Base-by-base conservation (phyloP, 2,797 vertebrate genomes). In the Leuciscus waleckii region DNA sequence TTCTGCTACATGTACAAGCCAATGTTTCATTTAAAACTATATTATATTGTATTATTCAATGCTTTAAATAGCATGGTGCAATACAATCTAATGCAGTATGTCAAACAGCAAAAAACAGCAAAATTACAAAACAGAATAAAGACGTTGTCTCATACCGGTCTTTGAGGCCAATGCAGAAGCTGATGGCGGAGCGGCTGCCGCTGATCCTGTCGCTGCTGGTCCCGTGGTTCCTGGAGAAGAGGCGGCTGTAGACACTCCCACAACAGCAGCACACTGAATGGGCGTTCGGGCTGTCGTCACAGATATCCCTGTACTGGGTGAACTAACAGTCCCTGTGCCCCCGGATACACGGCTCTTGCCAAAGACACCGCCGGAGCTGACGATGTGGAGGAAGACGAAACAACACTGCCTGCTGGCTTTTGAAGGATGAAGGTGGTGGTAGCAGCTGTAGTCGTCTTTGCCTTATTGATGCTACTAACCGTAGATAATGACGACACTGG, bases 161-260 rank as follows among this genome's bases (percentile, higher is more conserved):
- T 96, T 95, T 63, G 95, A 95, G 49, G 95, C 94, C 88, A 95
- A 90, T 23, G 94, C 95, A 0, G 91, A 94, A 29, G 94, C 94
- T 32, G 95, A 94, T 23, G 94, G 93, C 0, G 94, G 93, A 80
- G 94, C 93, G 5, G 94, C 94, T 83, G 95, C 94, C 4, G 94
- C 91, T 9, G 94, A 95, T 11, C 95, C 95, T 0, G 95, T 96
- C 2, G 95, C 95, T 16, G 95, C 95, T 0, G 95, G 95, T 4
- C 92, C 94, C 7, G 95, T 94, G 16, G 94, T 91, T 35, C 93
- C 92, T 14, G 93, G 94, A 16, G 94, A 92, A 23, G 94, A 94
- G 9, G 92, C 90, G 2, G 94, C 94, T 3, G 95, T 94, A 87
- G 95, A 90, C 5, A 94, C 95, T 51, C 95, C 95, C 0, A 94